Evolutionary conservation across 2,113 vertebrate species (phyloP), one percentile per base, ranked within the genome.

Genomic region (Eublepharis macularius): DNA sequence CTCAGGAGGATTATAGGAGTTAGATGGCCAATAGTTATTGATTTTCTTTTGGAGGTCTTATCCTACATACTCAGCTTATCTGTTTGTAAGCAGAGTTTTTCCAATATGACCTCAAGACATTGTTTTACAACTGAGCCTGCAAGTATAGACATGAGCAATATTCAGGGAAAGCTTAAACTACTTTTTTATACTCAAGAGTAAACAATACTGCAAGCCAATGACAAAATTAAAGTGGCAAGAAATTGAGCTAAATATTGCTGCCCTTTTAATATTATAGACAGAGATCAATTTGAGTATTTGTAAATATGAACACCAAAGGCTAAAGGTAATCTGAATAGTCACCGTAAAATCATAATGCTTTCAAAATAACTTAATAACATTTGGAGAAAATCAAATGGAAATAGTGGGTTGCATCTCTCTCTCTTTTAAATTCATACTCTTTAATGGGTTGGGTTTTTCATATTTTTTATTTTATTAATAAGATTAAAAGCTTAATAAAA

Each of bases 351-450:
- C 36, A 86, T n/a, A 41, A 0, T n/a, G 3, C 4, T 81, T 90
- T 4, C 65, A 89, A 77, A 78, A 7, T 77, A 60, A 57, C 54
- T 57, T 57, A 21, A 79, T 83, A 68, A 82, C 82, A 87, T 92
- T 93, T 51, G 78, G 32, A 84, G 80, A 77, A 86, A 87, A 88
- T 45, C 6, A 86, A 74, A 89, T 47, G 2, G 91, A 89, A 86
- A 82, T 84, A 41, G 24, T 34, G 1, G 4, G 57, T 60, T 60
- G 57, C 57, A 60, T 60, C 57, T n/a, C n/a, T n/a, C n/a, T n/a
- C n/a, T n/a, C n/a, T n/a, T n/a, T n/a, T n/a, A n/a, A n/a, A n/a
- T n/a, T n/a, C n/a, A n/a, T n/a, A n/a, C n/a, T n/a, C n/a, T n/a
- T n/a, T n/a, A n/a, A n/a, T n/a, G n/a, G n/a, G n/a, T n/a, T n/a